Evolutionary conservation across 2,797 vertebrate species (phyloP).

Genomic region (Pangasius macronema): DNA sequence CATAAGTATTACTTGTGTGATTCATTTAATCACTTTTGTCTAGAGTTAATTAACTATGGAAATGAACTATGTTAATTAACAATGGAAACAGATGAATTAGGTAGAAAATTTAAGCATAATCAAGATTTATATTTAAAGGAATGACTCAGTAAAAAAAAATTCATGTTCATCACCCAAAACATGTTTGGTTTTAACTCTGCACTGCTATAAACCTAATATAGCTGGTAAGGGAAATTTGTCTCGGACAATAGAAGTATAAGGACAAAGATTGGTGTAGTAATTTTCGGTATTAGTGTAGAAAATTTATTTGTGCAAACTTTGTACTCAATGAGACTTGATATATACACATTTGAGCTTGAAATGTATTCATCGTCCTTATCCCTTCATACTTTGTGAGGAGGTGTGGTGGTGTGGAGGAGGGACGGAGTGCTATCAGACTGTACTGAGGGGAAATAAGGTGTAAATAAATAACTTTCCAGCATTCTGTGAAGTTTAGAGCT

Average conservation of each 20-base stretch:
- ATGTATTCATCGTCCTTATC: background rate
- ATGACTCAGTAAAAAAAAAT: background rate
- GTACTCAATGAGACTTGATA: background rate
- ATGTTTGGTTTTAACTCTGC: constrained; percentile 1
- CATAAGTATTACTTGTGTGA: background rate
- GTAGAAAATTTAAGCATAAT: background rate
- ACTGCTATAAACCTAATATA: background rate
- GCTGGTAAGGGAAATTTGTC: background rate
- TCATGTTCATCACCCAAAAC: background rate
- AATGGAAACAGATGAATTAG: background rate
- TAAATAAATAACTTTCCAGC: background rate
- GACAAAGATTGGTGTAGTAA: no score
- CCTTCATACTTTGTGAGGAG: background rate
- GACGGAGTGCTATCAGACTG: background rate
- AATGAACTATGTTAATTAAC: background rate
- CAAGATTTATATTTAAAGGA: background rate
- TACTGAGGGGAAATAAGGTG: background rate
- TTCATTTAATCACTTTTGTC: background rate
- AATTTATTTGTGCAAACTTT: no score
- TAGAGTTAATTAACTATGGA: background rate
- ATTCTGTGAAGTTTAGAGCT: background rate
- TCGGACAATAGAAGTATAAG: no score
- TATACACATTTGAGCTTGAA: background rate
- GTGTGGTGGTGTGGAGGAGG: no score
- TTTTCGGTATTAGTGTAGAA: no score